Percentiles rank a stretch among this genome's conserved stretches.
Conservation (phyloP, 2,113 vertebrate genomes). For the Leucosticte australis region DNA sequence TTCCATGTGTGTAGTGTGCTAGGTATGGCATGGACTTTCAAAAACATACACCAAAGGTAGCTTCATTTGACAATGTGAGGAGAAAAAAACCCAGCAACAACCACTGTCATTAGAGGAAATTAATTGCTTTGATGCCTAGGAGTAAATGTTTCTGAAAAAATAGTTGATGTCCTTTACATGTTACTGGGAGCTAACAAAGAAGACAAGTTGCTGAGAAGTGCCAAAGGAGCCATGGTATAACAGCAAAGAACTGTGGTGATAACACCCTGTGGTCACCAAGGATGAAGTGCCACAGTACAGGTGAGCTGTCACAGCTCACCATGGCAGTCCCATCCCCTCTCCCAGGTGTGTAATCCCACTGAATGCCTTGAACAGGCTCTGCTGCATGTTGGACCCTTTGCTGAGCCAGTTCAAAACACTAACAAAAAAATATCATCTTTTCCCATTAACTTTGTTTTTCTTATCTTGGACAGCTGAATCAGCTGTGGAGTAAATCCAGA, state of each 20-base stretch:
- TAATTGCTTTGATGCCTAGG: background rate
- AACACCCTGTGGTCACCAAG: background rate
- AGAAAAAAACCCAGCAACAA: background rate
- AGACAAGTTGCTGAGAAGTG: background rate
- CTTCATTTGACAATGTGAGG: background rate
- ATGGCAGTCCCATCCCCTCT: background rate
- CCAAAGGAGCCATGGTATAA: background rate
- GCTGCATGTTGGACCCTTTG: background rate
- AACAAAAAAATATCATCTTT: background rate
- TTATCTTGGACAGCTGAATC: background rate
- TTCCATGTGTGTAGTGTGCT: background rate
- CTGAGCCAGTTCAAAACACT: background rate
- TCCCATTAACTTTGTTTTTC: background rate
- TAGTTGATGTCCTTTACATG: background rate
- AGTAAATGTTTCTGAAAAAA: background rate
- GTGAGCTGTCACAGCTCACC: background rate
- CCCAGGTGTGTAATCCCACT: background rate
- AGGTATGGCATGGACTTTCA: background rate
- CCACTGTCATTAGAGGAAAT: background rate
- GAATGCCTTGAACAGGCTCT: background rate
- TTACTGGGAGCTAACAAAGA: background rate
- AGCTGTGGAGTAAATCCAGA: background rate
- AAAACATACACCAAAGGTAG: background rate
- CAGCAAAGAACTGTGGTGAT: background rate
- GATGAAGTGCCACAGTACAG: background rate